Evolutionary conservation across 2,113 vertebrate species (phyloP).

Genomic region (Mellivora capensis): DNA sequence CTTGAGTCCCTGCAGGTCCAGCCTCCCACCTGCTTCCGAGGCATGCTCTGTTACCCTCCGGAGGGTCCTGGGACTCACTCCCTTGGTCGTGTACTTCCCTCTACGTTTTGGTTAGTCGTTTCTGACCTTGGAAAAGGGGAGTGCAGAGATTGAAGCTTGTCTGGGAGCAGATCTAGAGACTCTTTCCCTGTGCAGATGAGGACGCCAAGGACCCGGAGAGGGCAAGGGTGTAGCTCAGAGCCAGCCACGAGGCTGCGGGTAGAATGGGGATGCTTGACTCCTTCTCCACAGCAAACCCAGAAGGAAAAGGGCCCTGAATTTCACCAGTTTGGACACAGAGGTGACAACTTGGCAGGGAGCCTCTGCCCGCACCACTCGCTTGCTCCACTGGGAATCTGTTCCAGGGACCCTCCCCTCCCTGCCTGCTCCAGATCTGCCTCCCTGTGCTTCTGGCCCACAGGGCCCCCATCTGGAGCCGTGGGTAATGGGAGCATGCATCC

Average conservation of each 20-base stretch:
- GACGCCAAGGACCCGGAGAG: not conserved
- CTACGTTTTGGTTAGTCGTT: not conserved
- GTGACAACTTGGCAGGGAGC: not conserved
- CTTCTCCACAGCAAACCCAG: not conserved
- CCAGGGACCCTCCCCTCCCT: not conserved
- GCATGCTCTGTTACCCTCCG: rapidly evolving
- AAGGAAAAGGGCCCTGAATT: not conserved
- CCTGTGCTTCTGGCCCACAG: not conserved
- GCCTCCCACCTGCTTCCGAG: not conserved
- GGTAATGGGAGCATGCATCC: not conserved
- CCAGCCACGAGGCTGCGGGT: too few relatives aligned
- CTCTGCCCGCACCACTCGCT: not conserved
- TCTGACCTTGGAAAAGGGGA: not conserved
- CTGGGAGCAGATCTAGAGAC: not conserved
- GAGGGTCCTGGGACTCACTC: rapidly evolving
- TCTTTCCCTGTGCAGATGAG: not conserved
- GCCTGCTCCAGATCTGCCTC: too few relatives aligned
- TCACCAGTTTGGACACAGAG: not conserved
- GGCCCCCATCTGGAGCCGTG: not conserved
- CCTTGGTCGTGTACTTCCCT: not conserved
- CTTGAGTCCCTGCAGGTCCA: too few relatives aligned
- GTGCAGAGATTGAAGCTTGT: not conserved
- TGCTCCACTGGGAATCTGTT: not conserved
- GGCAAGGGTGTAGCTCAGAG: not conserved
- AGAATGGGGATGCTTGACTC: not conserved